Conservation (phyloP, 2,797 vertebrate species). For the Falco cherrug region DNA sequence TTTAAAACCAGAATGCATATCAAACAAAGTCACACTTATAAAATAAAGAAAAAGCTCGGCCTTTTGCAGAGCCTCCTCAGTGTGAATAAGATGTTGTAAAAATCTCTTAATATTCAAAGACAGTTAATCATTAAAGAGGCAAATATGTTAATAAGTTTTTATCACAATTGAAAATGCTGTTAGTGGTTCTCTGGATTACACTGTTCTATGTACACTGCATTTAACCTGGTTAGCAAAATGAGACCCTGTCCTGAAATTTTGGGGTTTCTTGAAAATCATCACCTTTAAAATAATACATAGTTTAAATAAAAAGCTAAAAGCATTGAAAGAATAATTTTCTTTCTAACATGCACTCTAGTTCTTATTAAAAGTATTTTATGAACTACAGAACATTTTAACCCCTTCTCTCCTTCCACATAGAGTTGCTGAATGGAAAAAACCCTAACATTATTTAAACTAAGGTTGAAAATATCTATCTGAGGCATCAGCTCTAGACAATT, state of each 20-base stretch:
- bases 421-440: constrained; percentile 6
- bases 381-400: not conserved
- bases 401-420: not conserved
- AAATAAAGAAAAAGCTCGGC: constrained; percentile 2
- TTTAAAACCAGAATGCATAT: constrained; percentile 56
- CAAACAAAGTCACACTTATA: constrained; percentile 14
- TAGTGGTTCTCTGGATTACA: not conserved
- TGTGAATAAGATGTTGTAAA: constrained; percentile 51
- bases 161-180: constrained; percentile 48
- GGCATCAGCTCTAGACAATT: not conserved
- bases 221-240: constrained; percentile 17
- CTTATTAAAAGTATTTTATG: not conserved
- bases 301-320: not conserved
- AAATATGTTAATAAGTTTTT: constrained; percentile 52
- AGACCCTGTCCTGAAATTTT: not conserved
- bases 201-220: not conserved
- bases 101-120: constrained; percentile 60
- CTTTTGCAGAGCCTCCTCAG: not conserved
- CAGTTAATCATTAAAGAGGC: constrained; percentile 57
- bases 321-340: not conserved
- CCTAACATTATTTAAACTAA: not conserved
- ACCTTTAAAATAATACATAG: not conserved
- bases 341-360: not conserved
- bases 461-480: constrained; percentile 27
- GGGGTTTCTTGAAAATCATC: not conserved